phyloP scores from a whole-genome alignment of 2,797 vertebrate species.

The Protosalanx chinensis region DNA sequence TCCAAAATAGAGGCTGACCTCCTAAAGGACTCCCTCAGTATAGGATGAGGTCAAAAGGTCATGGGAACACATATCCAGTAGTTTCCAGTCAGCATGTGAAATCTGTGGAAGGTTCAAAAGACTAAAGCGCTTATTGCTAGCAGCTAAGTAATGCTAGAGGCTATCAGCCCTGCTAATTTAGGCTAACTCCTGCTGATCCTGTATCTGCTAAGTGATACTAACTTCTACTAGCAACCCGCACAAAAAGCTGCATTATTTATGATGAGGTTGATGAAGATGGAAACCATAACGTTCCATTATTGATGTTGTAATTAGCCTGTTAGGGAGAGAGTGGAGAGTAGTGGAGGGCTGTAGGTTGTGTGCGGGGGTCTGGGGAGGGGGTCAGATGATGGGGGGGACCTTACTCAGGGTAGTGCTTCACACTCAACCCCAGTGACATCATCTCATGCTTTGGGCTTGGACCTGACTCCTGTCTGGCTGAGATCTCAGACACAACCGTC shows the following conservation, averaged over 20 bases:
- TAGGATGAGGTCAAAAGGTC: not conserved
- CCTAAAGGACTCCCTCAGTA: too few relatives aligned
- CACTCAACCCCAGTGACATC: not conserved
- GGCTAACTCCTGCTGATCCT: not conserved
- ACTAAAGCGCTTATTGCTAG: not conserved
- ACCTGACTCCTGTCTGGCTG: not conserved
- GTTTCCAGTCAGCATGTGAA: not conserved
- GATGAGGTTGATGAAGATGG: constrained; percentile 46
- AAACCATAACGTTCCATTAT: constrained; percentile 28
- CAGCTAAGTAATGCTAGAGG: not conserved
- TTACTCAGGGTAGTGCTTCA: not conserved
- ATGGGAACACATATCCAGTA: not conserved
- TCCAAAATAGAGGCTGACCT: not conserved
- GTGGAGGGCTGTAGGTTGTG: not conserved
- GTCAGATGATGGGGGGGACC: not conserved
- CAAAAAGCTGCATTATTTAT: constrained; percentile 51
- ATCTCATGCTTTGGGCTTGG: not conserved
- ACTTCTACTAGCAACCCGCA: not conserved
- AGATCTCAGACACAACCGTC: not conserved
- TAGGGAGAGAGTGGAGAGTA: not conserved
- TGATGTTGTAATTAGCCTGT: not conserved
- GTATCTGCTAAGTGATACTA: not conserved
- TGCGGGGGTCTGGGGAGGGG: not conserved
- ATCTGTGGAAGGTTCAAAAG: not conserved
- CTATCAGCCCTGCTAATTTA: not conserved